Base-by-base conservation (phyloP, 2,797 vertebrate species). In the Lepus oiostolus region DNA sequence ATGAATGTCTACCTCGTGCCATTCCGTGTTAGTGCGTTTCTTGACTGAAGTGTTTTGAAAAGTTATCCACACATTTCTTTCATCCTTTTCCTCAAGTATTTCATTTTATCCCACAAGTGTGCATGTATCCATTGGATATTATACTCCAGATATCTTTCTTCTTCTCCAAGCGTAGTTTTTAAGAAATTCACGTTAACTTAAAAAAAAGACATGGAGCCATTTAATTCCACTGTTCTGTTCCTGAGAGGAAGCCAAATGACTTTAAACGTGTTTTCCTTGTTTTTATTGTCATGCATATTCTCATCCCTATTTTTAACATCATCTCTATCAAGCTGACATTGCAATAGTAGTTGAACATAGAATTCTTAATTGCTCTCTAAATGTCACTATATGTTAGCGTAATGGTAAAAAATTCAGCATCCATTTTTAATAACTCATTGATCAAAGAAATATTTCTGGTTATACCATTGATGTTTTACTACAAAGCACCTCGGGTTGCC, bases 1-100 rank as follows among this genome's bases (percentile, higher is more conserved):
- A 96, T 98, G 98, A 97, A 98, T 98, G 98, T 98, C 98, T 96
- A 97, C 98, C 98, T 98, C 96, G 32, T 98, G 97, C 96, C 95
- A 95, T 97, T 98, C 97, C 95, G 86, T 91, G 88, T 96, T 97
- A 97, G 95, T 94, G 88, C 97, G 94, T 95, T 98, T 98, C 93
- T 80, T 97, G 94, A 97, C 97, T 98, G 97, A 97, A 97, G 95
- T 96, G 96, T 97, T 95, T 21, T 97, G 97, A 97, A 97, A 96
- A 98, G 96, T 97, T 98, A 96, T 96, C 95, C 96, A 30, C 82
- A 88, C 82, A 88, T 96, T 98, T 97, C 88, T 97, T 90, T 91
- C 82, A 47, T 94, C 85, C 94, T 97, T 94, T 93, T 87, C 80
- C 93, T 96, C 96, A 95, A 7, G 90, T 93, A 89, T 38, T 26